phyloP scores from a whole-genome alignment of 1,140 invertebrate genomes.

The Hermetia illucens region DNA sequence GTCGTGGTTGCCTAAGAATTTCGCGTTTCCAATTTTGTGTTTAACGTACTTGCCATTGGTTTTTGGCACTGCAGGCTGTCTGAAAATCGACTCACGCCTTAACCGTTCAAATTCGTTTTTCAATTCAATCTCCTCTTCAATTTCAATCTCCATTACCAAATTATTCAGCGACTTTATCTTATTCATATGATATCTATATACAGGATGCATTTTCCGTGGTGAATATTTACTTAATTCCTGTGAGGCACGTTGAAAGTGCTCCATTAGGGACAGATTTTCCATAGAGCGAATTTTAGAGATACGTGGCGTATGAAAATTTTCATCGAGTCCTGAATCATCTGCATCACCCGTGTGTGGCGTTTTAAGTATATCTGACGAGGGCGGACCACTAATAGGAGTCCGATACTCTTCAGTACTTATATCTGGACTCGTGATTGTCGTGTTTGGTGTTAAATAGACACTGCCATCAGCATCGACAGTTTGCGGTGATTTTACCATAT shows the following conservation, averaged over 20 bases:
- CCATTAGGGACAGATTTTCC: slow-evolving; percentile 27
- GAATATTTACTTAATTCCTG: slow-evolving; percentile 25
- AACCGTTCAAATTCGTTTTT: slow-evolving; percentile 22
- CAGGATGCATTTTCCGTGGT: slow-evolving; percentile 15
- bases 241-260: slow-evolving; percentile 26
- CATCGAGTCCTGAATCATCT: slow-evolving; percentile 25
- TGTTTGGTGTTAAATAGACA: slow-evolving; percentile 25
- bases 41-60: slow-evolving; percentile 21
- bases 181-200: slow-evolving; percentile 9
- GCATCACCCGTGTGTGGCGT: slow-evolving; percentile 10
- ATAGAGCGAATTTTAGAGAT: slow-evolving; percentile 28
- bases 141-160: slow-evolving; percentile 18
- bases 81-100: slow-evolving; percentile 14
- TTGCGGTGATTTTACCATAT: slow-evolving; percentile 16
- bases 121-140: slow-evolving; percentile 18
- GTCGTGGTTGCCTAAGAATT: slow-evolving; percentile 27
- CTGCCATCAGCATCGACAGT: slow-evolving; percentile 22
- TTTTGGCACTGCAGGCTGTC: slow-evolving; percentile 17
- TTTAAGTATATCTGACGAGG: slow-evolving; percentile 1
- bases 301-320: slow-evolving; percentile 25
- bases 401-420: slow-evolving; percentile 16
- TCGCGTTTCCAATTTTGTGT: slow-evolving; percentile 27
- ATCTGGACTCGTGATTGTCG: slow-evolving; percentile 12
- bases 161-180: slow-evolving; percentile 29
- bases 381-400: slow-evolving; percentile 21